phyloP scores from a whole-genome alignment of 2,797 vertebrate species.

The Psittacula derbiana region DNA sequence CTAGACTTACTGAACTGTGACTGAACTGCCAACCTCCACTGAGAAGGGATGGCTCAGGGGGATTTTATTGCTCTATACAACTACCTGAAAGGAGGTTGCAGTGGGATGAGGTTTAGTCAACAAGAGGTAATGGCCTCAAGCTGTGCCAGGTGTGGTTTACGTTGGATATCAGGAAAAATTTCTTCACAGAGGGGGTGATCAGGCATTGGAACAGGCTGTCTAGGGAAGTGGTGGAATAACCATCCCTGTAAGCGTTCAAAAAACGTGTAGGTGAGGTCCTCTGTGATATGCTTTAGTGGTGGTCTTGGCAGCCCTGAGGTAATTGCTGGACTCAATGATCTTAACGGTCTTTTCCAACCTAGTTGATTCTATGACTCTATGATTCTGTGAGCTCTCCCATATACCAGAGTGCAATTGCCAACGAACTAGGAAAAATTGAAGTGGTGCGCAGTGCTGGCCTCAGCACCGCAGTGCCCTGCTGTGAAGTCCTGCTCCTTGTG shows the following conservation, averaged over 20 bases:
- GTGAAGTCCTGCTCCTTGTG: neutral
- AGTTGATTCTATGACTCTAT: neutral
- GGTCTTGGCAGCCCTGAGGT: neutral
- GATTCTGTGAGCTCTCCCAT: neutral
- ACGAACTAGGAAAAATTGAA: neutral
- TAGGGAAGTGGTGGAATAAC: neutral
- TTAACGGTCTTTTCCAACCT: neutral
- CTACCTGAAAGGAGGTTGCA: neutral
- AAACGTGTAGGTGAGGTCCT: neutral
- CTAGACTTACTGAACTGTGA: neutral
- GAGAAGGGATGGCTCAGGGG: neutral
- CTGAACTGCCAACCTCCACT: neutral
- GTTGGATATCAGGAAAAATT: neutral
- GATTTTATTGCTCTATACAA: neutral
- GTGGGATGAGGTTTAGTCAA: neutral
- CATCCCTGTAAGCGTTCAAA: neutral
- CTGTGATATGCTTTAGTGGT: neutral
- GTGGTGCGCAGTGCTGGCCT: neutral
- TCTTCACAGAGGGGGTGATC: neutral
- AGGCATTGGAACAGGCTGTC: neutral
- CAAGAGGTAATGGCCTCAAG: neutral
- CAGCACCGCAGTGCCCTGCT: accelerated
- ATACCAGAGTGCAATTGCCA: neutral
- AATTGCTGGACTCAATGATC: neutral
- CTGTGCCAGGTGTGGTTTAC: neutral